A percentile compares a stretch with the other conserved stretches of the same genome.
These are phyloP conservation scores for Ariopsis seemanni DNA, from an alignment of 2,113 vertebrate genomes.

Conservation along the genomic window DNA sequence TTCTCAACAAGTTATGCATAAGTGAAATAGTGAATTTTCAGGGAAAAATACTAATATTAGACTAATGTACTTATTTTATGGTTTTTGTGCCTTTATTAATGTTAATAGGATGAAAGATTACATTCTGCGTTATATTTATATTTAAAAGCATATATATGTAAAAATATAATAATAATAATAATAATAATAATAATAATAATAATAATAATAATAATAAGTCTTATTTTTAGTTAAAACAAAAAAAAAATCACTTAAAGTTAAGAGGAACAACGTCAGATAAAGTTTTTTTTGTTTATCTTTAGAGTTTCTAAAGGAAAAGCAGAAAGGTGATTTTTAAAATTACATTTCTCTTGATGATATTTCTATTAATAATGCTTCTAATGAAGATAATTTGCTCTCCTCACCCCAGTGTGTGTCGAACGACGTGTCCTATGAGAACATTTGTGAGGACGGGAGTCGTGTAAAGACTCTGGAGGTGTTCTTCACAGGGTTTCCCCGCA, in stretches of 20 bases:
- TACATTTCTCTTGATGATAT: background rate
- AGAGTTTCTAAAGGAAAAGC: background rate
- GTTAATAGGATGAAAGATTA: background rate
- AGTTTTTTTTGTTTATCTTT: background rate
- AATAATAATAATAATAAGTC: too few relatives aligned
- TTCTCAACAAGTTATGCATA: background rate
- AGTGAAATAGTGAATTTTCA: background rate
- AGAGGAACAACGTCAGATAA: background rate
- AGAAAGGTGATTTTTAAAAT: background rate
- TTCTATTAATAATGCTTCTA: too few relatives aligned
- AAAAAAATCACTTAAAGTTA: background rate
- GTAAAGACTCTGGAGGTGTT: conserved; percentile 78
- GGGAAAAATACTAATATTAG: background rate
- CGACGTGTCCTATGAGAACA: conserved; percentile 74
- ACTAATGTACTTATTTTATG: background rate
- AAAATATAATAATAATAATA: background rate
- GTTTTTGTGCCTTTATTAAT: background rate
- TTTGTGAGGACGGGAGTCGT: conserved; percentile 68
- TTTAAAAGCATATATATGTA: background rate
- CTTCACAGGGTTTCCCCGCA: conserved; percentile 79
- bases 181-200: too few relatives aligned
- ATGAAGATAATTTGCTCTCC: background rate
- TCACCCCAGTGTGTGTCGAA: conserved; percentile 76
- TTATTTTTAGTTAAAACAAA: too few relatives aligned
- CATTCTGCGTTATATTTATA: background rate